Evolutionary conservation across 2,888 invertebrate genomes (phyloP).

Genomic region (Mamestra brassicae): DNA sequence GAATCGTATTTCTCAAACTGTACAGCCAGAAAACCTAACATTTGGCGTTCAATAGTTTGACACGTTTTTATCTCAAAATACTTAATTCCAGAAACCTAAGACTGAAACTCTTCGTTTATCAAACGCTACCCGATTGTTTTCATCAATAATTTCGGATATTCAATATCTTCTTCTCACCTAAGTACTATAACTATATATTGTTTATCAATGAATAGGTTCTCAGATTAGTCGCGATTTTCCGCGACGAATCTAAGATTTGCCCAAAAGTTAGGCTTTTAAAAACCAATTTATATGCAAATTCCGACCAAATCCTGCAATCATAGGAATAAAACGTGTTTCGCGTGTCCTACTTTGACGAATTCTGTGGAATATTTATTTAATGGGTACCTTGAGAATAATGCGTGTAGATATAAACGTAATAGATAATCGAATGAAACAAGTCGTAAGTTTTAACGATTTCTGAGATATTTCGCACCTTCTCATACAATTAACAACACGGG

Average conservation of each 20-base stretch:
- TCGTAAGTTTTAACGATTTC: slow-evolving; percentile 24
- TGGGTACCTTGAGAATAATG: slow-evolving; percentile 41
- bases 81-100: too few relatives aligned
- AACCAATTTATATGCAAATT: slow-evolving; percentile 60
- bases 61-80: too few relatives aligned
- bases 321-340: slow-evolving; percentile 51
- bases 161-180: not conserved
- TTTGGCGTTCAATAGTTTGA: too few relatives aligned
- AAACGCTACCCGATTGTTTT: too few relatives aligned
- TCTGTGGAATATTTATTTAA: slow-evolving; percentile 42
- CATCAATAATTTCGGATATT: too few relatives aligned
- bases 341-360: slow-evolving; percentile 37
- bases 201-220: not conserved
- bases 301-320: slow-evolving; percentile 49
- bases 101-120: too few relatives aligned
- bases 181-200: slow-evolving; percentile 4
- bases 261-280: slow-evolving; percentile 46
- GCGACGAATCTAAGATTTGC: slow-evolving; percentile 57
- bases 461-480: slow-evolving; percentile 17
- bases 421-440: slow-evolving; percentile 11
- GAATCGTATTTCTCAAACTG: too few relatives aligned
- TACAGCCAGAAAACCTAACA: too few relatives aligned
- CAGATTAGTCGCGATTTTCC: slow-evolving; percentile 40
- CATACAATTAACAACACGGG: not conserved
- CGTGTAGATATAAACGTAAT: slow-evolving; percentile 28